phyloP scores from a whole-genome alignment of 1,140 invertebrate genomes.

The Scylla paramamosain region DNA sequence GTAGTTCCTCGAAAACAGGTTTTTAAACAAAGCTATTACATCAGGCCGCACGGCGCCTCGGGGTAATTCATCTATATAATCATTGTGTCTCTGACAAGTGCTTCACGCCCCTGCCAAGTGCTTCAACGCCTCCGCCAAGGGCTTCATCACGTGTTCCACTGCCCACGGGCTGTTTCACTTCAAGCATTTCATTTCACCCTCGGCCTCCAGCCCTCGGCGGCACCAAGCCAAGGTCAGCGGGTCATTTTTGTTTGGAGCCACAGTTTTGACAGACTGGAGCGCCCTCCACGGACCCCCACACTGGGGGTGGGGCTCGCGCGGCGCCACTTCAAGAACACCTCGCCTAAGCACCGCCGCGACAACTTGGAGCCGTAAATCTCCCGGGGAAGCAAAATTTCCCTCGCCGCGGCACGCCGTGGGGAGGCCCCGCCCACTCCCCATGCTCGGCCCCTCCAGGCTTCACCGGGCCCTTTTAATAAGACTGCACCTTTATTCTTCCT shows the following conservation, averaged over 20 bases:
- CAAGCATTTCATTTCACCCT: background rate
- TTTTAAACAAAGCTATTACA: conserved; percentile 57
- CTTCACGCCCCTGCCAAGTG: conserved; percentile 62
- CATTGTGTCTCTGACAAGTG: conserved; percentile 56
- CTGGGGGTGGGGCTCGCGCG: background rate
- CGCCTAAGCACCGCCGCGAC: background rate
- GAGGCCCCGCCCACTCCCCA: background rate
- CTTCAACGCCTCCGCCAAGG: conserved; percentile 31
- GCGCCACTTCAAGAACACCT: background rate
- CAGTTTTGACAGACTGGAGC: background rate
- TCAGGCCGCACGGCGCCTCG: conserved; percentile 28
- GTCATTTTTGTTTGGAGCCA: background rate
- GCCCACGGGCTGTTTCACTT: background rate
- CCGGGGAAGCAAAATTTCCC: background rate
- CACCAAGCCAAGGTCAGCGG: background rate
- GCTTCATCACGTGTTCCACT: conserved; percentile 5
- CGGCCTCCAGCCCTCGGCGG: background rate
- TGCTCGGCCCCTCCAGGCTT: background rate
- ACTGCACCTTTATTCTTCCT: conserved; percentile 13
- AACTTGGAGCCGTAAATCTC: background rate
- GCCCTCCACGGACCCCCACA: background rate
- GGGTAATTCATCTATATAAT: conserved; percentile 63
- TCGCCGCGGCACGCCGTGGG: background rate
- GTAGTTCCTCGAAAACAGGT: conserved; percentile 44
- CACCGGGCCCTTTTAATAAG: conserved; percentile 33